A percentile compares a stretch with the other conserved stretches of the same genome.
Evolutionary conservation across 2,888 invertebrate species (phyloP).

Genomic region (Ichneumoninae sp.): DNA sequence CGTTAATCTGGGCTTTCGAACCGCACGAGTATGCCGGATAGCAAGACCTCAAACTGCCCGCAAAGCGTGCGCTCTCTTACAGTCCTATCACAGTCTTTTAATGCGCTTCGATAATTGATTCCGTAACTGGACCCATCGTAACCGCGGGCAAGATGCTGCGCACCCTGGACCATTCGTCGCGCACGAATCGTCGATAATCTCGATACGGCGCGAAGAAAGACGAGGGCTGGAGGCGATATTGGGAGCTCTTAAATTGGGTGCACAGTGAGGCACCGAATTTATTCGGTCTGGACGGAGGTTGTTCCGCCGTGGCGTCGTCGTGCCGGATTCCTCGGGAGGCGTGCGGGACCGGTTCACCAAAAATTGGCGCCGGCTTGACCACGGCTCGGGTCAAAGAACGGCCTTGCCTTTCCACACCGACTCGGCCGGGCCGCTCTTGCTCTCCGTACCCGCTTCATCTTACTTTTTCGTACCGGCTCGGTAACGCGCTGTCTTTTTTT

Average conservation of each 20-base stretch:
- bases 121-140: conserved; percentile 23
- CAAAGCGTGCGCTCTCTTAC: background rate
- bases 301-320: conserved; percentile 19
- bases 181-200: conserved; percentile 36
- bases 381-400: conserved; percentile 83
- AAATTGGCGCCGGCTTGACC: conserved; percentile 81
- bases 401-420: conserved; percentile 78
- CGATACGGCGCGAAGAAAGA: conserved; percentile 15
- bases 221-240: conserved; percentile 40
- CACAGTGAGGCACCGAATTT: conserved; percentile 1
- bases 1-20: conserved; percentile 20
- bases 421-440: conserved; percentile 61
- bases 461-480: background rate
- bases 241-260: conserved; percentile 41
- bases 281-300: conserved; percentile 9
- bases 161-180: conserved; percentile 5
- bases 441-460: conserved; percentile 22
- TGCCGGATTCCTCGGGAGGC: conserved; percentile 73
- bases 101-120: conserved; percentile 42
- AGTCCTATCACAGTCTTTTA: conserved; percentile 35
- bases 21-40: conserved; percentile 17
- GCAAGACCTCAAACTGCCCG: background rate
- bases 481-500: background rate
- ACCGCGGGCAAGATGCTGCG: too few relatives aligned
- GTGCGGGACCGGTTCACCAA: conserved; percentile 78